Evolutionary conservation across 1,140 invertebrate species (phyloP), one percentile per base, ranked within the genome.

Genomic region (Gyrodactylus salaris): DNA sequence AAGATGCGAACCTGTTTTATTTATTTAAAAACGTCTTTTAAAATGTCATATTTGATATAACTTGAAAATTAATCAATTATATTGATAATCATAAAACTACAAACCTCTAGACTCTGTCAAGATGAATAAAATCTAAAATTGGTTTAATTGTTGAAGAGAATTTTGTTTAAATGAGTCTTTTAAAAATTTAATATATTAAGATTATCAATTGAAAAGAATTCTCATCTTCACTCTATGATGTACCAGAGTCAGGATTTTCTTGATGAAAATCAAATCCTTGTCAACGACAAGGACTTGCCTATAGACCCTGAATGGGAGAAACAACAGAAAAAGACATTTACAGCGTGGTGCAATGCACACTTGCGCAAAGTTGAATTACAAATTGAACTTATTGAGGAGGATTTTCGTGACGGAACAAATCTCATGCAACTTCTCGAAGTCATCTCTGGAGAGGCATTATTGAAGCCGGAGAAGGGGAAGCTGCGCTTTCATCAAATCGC

Each of bases 401-500:
- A 73, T 73, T 73, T 73, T 73, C 23, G 27, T 7, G 26, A 26
- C 54, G 72, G 72, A n/a, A 21, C 54, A 21, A 54, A 54, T 34
- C 26, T 73, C 2, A 73, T 73, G 26, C 22, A 68, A 54, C 26
- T 73, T 24, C 26, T 73, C 16, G 72, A 73, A 27, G 26, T 73
- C 1, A 83, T 83, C 75, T 93, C 90, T 71, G 89, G 90, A n/a
- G 89, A 93, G 81, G 91, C 90, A 69, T 84, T 98, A 78, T 91
- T 91, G 75, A 94, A 91, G 83, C 94, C 94, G 74, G 94, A 98
- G 84, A 86, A 91, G 76, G 93, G 93, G 83, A 96, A 95, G 83
- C 97, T 97, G 93, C 86, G 93, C 75, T 97, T 98, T 85, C 94
- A 98, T 84, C 95, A 96, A 79, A 98, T 98, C 79, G 93, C 93